A percentile compares a stretch with the other conserved stretches of the same genome.
phyloP scores from a whole-genome alignment of 2,888 invertebrate genomes.

The Clistopyga incitator region DNA sequence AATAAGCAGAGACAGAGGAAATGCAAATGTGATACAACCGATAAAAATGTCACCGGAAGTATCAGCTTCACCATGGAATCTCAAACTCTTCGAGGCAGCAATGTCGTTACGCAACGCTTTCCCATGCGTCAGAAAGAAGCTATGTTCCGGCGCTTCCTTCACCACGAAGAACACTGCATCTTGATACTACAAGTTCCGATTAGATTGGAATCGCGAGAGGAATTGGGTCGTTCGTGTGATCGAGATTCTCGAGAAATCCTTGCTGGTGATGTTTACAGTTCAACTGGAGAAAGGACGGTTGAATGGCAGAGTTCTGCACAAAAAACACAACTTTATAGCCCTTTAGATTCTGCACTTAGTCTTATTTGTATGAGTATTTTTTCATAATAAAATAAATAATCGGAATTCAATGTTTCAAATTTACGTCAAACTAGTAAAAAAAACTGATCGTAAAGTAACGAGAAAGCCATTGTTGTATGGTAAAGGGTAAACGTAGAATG shows the following conservation, averaged over 20 bases:
- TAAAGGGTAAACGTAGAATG: no score
- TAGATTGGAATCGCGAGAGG: constrained; percentile 11
- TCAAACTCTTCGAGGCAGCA: constrained; percentile 1
- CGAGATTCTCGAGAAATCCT: constrained; percentile 15
- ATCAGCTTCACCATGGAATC: constrained; percentile 7
- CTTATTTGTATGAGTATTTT: no score
- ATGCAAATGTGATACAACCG: background rate
- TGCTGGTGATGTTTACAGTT: background rate
- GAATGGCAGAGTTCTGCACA: no score
- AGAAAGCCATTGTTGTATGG: no score
- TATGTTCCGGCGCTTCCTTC: background rate
- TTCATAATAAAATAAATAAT: no score
- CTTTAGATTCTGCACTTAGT: background rate
- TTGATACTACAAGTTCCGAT: constrained; percentile 16
- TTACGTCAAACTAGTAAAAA: no score
- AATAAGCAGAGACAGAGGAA: background rate
- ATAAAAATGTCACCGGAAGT: constrained; percentile 22
- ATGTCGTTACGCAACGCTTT: constrained; percentile 17
- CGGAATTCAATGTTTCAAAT: no score
- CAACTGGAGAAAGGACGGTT: background rate
- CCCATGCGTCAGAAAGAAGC: constrained; percentile 23
- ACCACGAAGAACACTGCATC: background rate
- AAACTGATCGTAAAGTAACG: no score
- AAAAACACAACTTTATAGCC: no score
- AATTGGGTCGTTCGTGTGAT: constrained; percentile 16